Evolutionary conservation across 2,888 invertebrate genomes (phyloP), one percentile per base, ranked within the genome.

Genomic region (Stenodera caucasica): DNA sequence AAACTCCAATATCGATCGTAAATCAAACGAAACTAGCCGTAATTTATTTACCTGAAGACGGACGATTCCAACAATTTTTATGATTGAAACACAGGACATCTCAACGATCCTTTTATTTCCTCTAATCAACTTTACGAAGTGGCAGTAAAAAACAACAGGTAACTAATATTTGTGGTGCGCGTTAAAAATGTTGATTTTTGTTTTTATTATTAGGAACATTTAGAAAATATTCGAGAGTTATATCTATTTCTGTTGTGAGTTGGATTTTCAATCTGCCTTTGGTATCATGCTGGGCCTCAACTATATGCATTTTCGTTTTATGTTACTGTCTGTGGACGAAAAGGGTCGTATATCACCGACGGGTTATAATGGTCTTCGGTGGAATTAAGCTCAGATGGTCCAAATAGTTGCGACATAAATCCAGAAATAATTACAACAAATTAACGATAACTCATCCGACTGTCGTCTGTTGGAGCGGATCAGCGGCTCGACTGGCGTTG

Each of bases 371-470:
- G n/a, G n/a, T 69, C 66, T 66, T 64, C 60, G 55, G 53, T 52
- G 61, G 66, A 67, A 62, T 67, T 63, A 67, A 66, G 67, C 67
- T 63, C 66, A 71, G 68, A 69, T 69, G 70, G 70, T 69, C 71
- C 70, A 70, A 71, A 71, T 70, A 70, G 66, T 70, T 64, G 71
- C 65, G 70, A 71, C 71, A 68, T 71, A 70, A 71, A 71, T 71
- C 69, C 71, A 71, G 67, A 71, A 71, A 71, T 71, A 71, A 71
- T 71, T 69, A 70, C 69, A 63, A 68, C 69, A 70, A 70, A 71
- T 70, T 70, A 67, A 68, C 70, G 65, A 68, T 71, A 70, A 69
- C 60, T 71, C 68, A 71, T 67, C 56, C 49, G 60, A 53, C 49
- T 61, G 65, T 67, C 65, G 63, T 63, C 55, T 51, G 40, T 58